phyloP scores from a whole-genome alignment of 2,888 invertebrate genomes.

The Epinotia ramella region DNA sequence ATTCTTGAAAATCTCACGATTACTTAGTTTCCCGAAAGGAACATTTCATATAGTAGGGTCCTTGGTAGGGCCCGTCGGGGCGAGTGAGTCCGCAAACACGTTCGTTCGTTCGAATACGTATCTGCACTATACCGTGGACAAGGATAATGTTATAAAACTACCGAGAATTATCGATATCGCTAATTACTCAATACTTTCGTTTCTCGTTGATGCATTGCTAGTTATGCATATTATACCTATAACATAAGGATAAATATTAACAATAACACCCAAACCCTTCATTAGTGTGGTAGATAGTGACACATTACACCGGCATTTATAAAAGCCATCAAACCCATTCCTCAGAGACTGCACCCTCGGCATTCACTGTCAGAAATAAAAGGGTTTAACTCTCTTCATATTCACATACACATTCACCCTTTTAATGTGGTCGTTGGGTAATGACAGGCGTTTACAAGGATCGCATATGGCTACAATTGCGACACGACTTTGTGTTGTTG shows the following conservation, averaged over 20 bases:
- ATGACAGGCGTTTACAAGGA: slow-evolving; percentile 71
- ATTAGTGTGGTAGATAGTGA: slow-evolving; percentile 26
- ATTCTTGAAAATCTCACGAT: no score
- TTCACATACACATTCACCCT: neutral
- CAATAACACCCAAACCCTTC: neutral
- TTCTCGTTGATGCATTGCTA: no score
- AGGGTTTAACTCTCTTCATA: neutral
- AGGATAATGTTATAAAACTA: no score
- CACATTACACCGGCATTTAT: slow-evolving; percentile 22
- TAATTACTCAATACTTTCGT: no score
- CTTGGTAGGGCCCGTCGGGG: no score
- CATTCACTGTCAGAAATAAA: neutral
- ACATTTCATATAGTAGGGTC: no score
- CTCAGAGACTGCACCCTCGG: slow-evolving; percentile 59
- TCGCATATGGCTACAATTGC: slow-evolving; percentile 69
- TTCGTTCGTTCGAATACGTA: no score
- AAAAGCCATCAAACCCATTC: slow-evolving; percentile 49
- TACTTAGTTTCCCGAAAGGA: no score
- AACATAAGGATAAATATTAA: neutral
- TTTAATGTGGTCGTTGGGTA: slow-evolving; percentile 48
- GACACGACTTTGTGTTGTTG: slow-evolving; percentile 21
- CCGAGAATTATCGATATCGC: no score
- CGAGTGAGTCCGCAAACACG: no score
- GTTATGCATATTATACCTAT: no score
- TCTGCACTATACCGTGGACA: no score